Base-by-base conservation (phyloP, 2,888 invertebrate genomes). In the Acrocyrtus sp. region DNA sequence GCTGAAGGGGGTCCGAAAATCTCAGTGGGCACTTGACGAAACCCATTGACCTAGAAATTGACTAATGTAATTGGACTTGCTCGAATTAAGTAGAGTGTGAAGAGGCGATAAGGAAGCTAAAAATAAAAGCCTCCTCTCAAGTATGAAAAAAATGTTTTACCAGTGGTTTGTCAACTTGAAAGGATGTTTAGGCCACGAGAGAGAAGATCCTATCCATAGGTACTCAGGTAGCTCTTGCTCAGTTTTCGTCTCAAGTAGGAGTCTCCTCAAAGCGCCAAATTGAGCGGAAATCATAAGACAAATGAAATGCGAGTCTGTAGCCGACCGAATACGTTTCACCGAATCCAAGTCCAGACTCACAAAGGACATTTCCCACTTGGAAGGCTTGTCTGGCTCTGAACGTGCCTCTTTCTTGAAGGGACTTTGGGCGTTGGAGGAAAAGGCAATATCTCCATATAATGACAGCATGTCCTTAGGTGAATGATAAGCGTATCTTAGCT, bases 141-240 rank as follows among this genome's bases (percentile, higher is more conserved):
- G n/a, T n/a, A n/a, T n/a, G n/a, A n/a, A n/a, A n/a, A n/a, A n/a
- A n/a, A n/a, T n/a, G n/a, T n/a, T n/a, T n/a, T 51, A 63, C 73
- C 74, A 74, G 27, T 74, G 74, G 62, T 74, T 74, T 5, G 65
- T 65, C 5, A 74, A 41, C 2, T 29, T 24, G 12, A 47, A 51
- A 3, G 74, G 74, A 61, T 74, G 74, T 19, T 47, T 39, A 3
- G 74, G 70, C 70, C 74, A 66, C 8, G 74, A 66, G 2, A 74
- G 39, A 34, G 74, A 70, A 15, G 65, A 61, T 6, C 34, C 63
- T 34, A 74, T 51, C 69, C 70, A 74, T 21, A 70, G 12, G 43
- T 39, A 62, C 29, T 74, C 74, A 8, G 74, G 74, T 1, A 74
- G 50, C 12, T 58, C 45, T 10, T 29, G 21, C 34, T 57, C 61